Base-by-base conservation (phyloP, 2,888 invertebrate species). In the Helobdella robusta region DNA sequence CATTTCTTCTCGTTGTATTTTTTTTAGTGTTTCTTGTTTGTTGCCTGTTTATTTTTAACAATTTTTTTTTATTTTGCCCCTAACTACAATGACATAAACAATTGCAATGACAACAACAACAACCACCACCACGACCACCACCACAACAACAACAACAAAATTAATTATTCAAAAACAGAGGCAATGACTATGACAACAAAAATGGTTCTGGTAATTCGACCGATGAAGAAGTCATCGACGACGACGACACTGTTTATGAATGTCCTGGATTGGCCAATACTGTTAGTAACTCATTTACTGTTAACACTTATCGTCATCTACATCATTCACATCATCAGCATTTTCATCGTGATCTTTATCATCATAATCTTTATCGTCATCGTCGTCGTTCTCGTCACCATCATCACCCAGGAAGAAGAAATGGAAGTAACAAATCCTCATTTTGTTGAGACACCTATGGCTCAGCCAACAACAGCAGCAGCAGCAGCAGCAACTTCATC, bases 241-340 rank as follows among this genome's bases (percentile, higher is more conserved):
- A 52, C 35, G 61, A 60, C 52, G 60, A 66, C 30, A 62, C 66
- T 5, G 66, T 66, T 30, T 66, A 66, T 25, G 66, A 62, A 34
- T 66, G 60, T 36, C 60, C 60, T 35, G 66, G 66, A 28, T 46
- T 60, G 18, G 66, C 66, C 20, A 44, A 36, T 18, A 56, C 54
- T 40, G 66, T 66, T 28, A 32, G 66, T 32, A n/a, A n/a, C n/a
- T n/a, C n/a, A n/a, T n/a, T n/a, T n/a, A n/a, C n/a, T n/a, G n/a
- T n/a, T n/a, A n/a, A n/a, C n/a, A n/a, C n/a, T n/a, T n/a, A n/a
- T n/a, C n/a, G n/a, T n/a, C n/a, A n/a, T n/a, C n/a, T n/a, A n/a
- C n/a, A n/a, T n/a, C n/a, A n/a, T n/a, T n/a, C n/a, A n/a, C n/a
- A n/a, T n/a, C n/a, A n/a, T n/a, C n/a, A n/a, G n/a, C n/a, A n/a